Evolutionary conservation across 2,797 vertebrate genomes (phyloP).

Genomic region (Crenichthys baileyi): DNA sequence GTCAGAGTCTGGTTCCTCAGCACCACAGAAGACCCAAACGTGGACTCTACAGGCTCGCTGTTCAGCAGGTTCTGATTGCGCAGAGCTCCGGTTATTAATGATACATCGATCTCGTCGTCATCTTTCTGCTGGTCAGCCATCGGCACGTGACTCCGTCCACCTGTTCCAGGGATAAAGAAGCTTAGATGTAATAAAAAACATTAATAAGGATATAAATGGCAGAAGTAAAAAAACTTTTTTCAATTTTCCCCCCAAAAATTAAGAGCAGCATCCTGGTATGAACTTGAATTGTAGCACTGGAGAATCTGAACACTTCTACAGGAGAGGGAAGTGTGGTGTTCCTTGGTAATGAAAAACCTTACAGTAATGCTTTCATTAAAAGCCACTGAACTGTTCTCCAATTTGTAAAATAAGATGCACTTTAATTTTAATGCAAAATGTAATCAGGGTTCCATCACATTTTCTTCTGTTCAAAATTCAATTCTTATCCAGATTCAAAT

Average conservation of each 20-base stretch:
- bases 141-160: conserved; percentile 83
- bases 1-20: conserved; percentile 78
- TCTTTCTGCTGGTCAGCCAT: conserved; percentile 74
- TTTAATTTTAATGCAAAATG: background rate
- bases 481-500: background rate
- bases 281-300: background rate
- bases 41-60: conserved; percentile 19
- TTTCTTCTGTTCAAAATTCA: background rate
- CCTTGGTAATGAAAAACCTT: background rate
- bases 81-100: conserved; percentile 90
- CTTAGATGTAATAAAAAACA: background rate
- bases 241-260: background rate
- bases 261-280: background rate
- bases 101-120: conserved; percentile 81
- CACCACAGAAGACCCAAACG: conserved; percentile 62
- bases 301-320: background rate
- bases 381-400: background rate
- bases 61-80: conserved; percentile 60
- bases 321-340: background rate
- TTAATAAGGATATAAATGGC: background rate
- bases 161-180: conserved; percentile 58
- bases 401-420: no score
- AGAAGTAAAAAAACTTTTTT: background rate
- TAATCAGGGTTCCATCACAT: background rate
- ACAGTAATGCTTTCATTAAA: background rate